Conservation (phyloP, 2,888 invertebrate genomes). For the Polymixis lichenea region DNA sequence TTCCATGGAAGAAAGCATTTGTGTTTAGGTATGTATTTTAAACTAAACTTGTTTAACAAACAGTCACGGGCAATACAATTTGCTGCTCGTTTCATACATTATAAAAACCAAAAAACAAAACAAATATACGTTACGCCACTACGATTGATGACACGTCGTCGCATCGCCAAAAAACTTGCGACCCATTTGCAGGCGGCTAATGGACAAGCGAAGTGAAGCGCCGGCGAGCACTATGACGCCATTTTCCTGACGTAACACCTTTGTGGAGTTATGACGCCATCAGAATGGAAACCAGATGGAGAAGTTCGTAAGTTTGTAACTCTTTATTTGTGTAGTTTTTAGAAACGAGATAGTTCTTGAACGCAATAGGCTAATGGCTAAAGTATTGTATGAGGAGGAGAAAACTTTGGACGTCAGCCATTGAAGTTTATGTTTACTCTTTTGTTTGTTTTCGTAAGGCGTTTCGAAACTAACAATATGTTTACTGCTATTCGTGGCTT, state of each 20-base stretch:
- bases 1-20: too few species aligned
- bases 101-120: constrained; percentile 4
- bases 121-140: constrained; percentile 49
- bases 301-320: constrained; percentile 12
- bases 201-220: constrained; percentile 46
- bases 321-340: constrained; percentile 35
- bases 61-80: constrained; percentile 1
- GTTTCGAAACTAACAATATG: neutral
- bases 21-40: neutral
- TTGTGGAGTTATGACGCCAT: constrained; percentile 23
- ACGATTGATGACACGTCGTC: constrained; percentile 51
- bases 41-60: neutral
- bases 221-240: constrained; percentile 28
- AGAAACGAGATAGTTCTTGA: constrained; percentile 19
- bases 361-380: constrained; percentile 26
- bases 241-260: constrained; percentile 42
- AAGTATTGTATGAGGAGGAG: neutral
- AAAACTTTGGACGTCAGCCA: constrained; percentile 8
- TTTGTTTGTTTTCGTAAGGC: neutral
- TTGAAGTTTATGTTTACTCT: neutral
- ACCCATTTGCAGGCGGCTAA: constrained; percentile 55
- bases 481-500: neutral
- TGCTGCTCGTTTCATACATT: constrained; percentile 7
- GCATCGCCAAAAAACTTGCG: constrained; percentile 51
- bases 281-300: constrained; percentile 14